These are phyloP conservation scores for Platorchestia sp. DNA, from an alignment of 1,140 invertebrate species.

Conservation along the genomic window DNA sequence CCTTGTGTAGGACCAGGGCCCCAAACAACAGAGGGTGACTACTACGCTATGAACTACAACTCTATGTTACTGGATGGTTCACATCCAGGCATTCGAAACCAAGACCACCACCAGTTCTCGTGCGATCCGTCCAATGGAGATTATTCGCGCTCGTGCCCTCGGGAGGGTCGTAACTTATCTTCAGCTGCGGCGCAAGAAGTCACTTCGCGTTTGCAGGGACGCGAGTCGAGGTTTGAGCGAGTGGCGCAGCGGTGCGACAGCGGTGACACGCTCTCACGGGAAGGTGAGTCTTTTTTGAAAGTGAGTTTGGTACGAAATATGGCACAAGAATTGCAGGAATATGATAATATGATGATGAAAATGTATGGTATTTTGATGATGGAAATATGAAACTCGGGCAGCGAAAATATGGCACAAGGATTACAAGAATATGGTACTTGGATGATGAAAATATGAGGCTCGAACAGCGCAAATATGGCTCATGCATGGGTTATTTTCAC, in stretches of 20 bases:
- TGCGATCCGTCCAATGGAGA: not conserved
- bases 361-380: no score
- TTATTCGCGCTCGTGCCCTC: not conserved
- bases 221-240: not conserved
- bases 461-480: no score
- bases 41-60: not conserved
- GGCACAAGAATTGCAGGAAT: not conserved
- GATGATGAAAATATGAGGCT: no score
- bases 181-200: not conserved
- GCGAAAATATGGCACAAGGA: no score
- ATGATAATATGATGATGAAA: not conserved
- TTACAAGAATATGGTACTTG: no score
- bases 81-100: not conserved
- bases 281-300: not conserved
- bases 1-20: not conserved
- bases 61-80: not conserved
- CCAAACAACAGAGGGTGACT: not conserved
- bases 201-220: not conserved
- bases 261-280: not conserved
- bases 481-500: no score
- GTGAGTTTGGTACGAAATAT: not conserved
- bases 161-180: not conserved
- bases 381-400: no score
- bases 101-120: not conserved
- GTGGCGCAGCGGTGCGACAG: not conserved